Conservation (phyloP, 2,797 vertebrate species). For the Sarcophilus harrisii region DNA sequence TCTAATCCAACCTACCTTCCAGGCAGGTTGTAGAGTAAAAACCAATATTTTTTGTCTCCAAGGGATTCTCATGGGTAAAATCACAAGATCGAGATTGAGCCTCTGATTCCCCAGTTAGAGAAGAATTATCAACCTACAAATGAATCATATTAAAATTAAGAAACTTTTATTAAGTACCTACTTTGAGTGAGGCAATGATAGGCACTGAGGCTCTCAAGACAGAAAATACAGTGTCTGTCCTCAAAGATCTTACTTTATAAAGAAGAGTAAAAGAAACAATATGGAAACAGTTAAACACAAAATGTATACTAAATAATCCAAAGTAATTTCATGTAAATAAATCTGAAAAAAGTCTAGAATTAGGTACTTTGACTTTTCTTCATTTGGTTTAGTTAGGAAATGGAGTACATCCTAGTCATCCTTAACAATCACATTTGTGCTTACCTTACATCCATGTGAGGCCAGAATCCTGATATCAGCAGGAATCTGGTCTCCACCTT, state of each 20-base stretch:
- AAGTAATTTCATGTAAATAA: conserved; percentile 12
- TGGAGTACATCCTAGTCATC: accelerated
- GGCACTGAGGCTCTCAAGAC: conserved; percentile 15
- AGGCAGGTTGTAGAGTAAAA: conserved; percentile 90
- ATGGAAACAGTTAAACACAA: not conserved
- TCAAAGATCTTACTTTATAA: not conserved
- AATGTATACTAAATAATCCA: not conserved
- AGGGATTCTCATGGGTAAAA: conserved; percentile 86
- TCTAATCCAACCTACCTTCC: conserved; percentile 82
- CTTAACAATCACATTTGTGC: too few species aligned
- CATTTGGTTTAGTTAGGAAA: not conserved
- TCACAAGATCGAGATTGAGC: conserved; percentile 87
- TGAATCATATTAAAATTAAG: not conserved
- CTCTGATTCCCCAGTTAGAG: conserved; percentile 89
- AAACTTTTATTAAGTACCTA: not conserved
- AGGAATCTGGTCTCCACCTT: conserved; percentile 88
- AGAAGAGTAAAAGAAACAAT: not conserved
- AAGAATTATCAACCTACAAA: conserved; percentile 88
- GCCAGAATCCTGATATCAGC: conserved; percentile 86
- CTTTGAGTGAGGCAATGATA: not conserved
- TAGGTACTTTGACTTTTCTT: not conserved
- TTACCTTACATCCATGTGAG: conserved; percentile 87
- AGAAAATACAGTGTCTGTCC: conserved; percentile 33
- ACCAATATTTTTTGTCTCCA: conserved; percentile 88
- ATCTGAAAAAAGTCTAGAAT: conserved; percentile 1